A percentile compares a stretch with the other conserved stretches of the same genome.
Conservation (phyloP, 2,888 invertebrate species). For the Ornithoptera alexandrae region DNA sequence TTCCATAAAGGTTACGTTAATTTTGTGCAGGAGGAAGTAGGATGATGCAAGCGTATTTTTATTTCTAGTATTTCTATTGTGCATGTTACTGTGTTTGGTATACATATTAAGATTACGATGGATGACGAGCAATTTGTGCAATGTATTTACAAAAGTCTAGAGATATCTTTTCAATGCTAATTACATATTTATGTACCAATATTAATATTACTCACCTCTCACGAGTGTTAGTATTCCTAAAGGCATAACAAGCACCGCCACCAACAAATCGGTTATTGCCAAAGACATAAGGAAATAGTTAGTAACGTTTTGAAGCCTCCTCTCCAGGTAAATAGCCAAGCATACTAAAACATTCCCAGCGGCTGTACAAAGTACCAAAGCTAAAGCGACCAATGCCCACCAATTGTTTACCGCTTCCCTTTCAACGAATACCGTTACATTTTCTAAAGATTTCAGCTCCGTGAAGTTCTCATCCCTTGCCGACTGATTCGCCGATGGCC, state of each 20-base stretch:
- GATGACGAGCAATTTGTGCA: too few species aligned
- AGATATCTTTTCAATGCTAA: too few species aligned
- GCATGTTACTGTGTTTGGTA: too few species aligned
- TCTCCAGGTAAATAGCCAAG: constrained; percentile 94
- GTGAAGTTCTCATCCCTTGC: constrained; percentile 35
- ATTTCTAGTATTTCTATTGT: too few species aligned
- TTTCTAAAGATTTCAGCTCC: constrained; percentile 39
- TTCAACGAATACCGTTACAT: constrained; percentile 40
- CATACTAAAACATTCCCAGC: constrained; percentile 97
- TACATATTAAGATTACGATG: too few species aligned
- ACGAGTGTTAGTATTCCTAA: constrained; percentile 91
- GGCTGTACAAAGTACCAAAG: constrained; percentile 91
- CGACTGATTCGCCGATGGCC: constrained; percentile 42
- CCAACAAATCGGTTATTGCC: constrained; percentile 96
- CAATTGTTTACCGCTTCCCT: constrained; percentile 81
- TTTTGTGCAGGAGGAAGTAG: too few species aligned
- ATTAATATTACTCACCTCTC: constrained; percentile 82
- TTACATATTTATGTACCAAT: too few species aligned
- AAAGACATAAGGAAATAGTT: constrained; percentile 98
- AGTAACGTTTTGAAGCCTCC: constrained; percentile 96
- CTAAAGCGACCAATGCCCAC: constrained; percentile 89
- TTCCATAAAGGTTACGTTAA: too few species aligned
- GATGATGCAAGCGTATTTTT: too few species aligned
- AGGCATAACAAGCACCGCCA: constrained; percentile 97
- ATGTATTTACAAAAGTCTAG: too few species aligned